Evolutionary conservation across 64 coral and sea anemone genomes (phyloP), one percentile per base, ranked within the genome.

Genomic region (Platygyra sinensis): DNA sequence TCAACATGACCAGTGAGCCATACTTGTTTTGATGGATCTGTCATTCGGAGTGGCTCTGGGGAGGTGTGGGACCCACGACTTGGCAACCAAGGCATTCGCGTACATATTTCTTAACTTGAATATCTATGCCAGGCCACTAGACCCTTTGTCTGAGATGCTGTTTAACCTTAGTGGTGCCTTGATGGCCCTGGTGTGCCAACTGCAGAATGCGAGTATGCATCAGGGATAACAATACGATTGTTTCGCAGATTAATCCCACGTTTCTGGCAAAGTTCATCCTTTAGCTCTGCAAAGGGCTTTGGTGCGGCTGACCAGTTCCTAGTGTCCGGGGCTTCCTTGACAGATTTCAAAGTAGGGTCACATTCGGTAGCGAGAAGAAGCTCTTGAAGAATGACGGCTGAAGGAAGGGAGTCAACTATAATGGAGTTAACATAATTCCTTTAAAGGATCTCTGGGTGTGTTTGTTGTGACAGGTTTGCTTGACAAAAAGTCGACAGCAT

Each of bases 11-110:
- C 72, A 33, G 72, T 75, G 27, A 9, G 14, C 72, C 20, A 75
- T 30, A 75, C 27, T 20, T 13, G 27, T 38, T 30, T 20, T 75
- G 32, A 13, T 20, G 20, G 12, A 36, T 30, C 30, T 75, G 72
- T 75, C 72, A 75, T 75, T 75, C 72, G 0, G 72, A 75, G 72
- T 25, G 72, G 72, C 72, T 75, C 28, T 75, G 32, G 72, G 32
- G 32, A 38, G 32, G 31, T 10, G 25, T 75, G 8, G 72, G 72
- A 3, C 72, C 72, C 28, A 77, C 74, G 74, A 77, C 49, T 77
- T 77, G 74, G 74, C 74, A 77, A 77, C 74, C 39, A 77, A 77
- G 32, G 74, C 74, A 77, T 77, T 51, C 72, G 32, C 39, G 39
- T 30, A 77, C 42, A 51, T 42, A 17, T 52, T 16, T 60, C 57